Evolutionary conservation across 23 tunicate species (phyloP).

Genomic region (Pegea sp.): DNA sequence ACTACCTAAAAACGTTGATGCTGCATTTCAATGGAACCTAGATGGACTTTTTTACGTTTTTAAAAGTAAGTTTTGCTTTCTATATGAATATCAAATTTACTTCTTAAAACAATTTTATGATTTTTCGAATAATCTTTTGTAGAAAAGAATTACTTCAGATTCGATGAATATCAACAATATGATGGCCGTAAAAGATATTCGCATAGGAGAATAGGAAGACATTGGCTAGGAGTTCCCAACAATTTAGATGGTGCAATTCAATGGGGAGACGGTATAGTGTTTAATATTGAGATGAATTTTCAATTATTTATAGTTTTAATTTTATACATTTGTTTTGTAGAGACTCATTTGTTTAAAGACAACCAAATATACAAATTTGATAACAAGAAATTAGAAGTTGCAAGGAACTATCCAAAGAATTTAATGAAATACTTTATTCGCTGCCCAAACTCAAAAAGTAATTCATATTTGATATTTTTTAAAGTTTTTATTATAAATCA

Average conservation of each 20-base stretch:
- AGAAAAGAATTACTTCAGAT: constrained; percentile 19
- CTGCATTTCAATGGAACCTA: constrained; percentile 56
- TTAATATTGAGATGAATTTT: too few species aligned
- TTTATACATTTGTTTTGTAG: neutral
- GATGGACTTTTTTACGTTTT: constrained; percentile 71
- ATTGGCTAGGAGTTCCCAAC: constrained; percentile 55
- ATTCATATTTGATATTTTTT: neutral
- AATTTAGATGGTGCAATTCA: constrained; percentile 66
- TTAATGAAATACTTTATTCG: constrained; percentile 43
- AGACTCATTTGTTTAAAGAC: constrained; percentile 65
- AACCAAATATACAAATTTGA: constrained; percentile 33
- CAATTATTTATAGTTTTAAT: neutral
- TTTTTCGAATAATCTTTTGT: too few species aligned
- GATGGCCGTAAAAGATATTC: constrained; percentile 13
- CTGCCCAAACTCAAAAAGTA: constrained; percentile 4
- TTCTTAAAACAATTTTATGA: too few species aligned
- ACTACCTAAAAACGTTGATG: constrained; percentile 35
- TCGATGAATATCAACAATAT: constrained; percentile 20
- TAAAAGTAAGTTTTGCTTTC: constrained; percentile 31
- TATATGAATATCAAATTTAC: too few species aligned
- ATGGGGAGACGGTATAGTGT: constrained; percentile 89
- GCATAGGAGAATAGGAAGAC: constrained; percentile 1
- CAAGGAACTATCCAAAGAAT: constrained; percentile 37
- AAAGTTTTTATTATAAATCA: too few species aligned
- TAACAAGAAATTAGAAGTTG: constrained; percentile 12